Base-by-base conservation (phyloP, 2,113 vertebrate genomes). In the Rhegmatorhina hoffmannsi region DNA sequence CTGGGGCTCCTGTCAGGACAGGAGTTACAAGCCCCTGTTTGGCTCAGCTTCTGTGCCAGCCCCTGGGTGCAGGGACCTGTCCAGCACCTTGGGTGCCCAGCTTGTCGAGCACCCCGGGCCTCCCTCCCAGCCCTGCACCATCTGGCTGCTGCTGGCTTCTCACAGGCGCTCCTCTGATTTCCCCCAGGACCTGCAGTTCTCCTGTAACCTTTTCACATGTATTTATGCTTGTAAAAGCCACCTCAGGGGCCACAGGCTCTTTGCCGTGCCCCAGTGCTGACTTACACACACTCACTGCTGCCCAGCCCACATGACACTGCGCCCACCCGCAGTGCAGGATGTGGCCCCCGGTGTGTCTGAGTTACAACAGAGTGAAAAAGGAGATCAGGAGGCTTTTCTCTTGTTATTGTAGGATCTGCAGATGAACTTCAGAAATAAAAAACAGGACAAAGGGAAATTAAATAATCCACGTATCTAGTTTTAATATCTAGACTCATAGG, bases 91-190 rank as follows among this genome's bases (percentile, higher is more conserved):
- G 56, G 24, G 18, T 7, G 2, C 23, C 26, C 20, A 40, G 40
- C 40, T 40, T 4, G 15, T 38, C 55, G 49, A 59, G 34, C 64
- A 68, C 34, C 8, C 11, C 2, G 4, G 62, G 20, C 15, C 55
- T 84, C 6, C 1, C 11, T 85, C n/a, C 78, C 17, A 3, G 46
- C 53, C 59, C 44, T 1, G 3, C 58, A n/a, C n/a, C 43, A 17
- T 13, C 69, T 0, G 0, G 23, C 75, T 67, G 19, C 79, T 7
- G 4, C 34, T 26, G 46, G 83, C 87, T 89, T 74, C 64, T 40
- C 0, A 4, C 18, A 31, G 56, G 50, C 0, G 0, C 60, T 82
- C 3, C 0, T 24, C 68, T 52, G 63, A 33, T 50, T 85, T 52
- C 7, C 17, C 75, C 40, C 53, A 38, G 63, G 34, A n/a, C 24